Conservation (phyloP, 2,797 vertebrate species). For the Simalia tracyae region DNA sequence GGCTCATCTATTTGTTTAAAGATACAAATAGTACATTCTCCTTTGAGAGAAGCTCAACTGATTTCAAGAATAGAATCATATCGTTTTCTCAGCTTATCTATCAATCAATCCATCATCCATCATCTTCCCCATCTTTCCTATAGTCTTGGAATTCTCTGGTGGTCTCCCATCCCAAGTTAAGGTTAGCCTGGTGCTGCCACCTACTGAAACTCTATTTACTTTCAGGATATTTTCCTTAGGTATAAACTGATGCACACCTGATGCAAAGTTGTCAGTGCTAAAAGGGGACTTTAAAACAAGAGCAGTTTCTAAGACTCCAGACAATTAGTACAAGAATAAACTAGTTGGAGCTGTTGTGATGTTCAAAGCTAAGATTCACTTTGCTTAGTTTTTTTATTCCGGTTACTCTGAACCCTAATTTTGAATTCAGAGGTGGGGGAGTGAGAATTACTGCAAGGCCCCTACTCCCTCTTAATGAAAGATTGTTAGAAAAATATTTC, state of each 20-base stretch:
- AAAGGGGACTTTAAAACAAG: slow-evolving; percentile 37
- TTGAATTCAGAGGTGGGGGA: neutral
- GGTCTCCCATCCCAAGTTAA: neutral
- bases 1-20: slow-evolving; percentile 54
- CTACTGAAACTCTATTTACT: neutral
- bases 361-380: neutral
- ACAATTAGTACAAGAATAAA: neutral
- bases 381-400: neutral
- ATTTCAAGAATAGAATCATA: neutral
- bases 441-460: neutral
- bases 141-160: neutral
- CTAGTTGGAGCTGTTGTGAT: neutral
- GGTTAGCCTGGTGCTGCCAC: neutral
- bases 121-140: neutral
- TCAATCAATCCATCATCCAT: too few species aligned
- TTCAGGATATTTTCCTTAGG: slow-evolving; percentile 31
- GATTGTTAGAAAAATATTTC: neutral
- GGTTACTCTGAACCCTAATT: neutral
- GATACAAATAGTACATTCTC: neutral
- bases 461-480: neutral
- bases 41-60: neutral
- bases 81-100: neutral
- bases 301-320: neutral
- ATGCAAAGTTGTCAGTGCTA: slow-evolving; percentile 37
- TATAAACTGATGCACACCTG: slow-evolving; percentile 35